Base-by-base conservation (phyloP, 2,797 vertebrate genomes). In the Coregonus sp. region DNA sequence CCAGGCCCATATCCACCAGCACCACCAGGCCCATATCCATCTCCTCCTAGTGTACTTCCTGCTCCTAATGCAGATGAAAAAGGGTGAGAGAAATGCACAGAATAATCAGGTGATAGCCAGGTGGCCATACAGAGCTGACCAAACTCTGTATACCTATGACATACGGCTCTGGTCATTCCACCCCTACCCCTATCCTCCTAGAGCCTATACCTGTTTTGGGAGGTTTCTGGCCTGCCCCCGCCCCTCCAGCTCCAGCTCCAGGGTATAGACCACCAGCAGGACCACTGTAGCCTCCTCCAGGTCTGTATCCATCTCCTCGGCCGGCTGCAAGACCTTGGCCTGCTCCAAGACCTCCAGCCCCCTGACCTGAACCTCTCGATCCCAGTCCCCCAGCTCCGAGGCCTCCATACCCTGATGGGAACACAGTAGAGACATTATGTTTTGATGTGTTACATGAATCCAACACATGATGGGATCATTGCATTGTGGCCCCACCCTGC, bases 191-290 rank as follows among this genome's bases (percentile, higher is more conserved):
- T 4, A 35, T 33, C 65, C 31, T 16, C 18, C 18, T 4, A 4
- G 2, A 37, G 4, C 0, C 61, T 20, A 14, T 87, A 94, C 93
- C 90, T 80, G 88, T 89, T 92, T 94, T 94, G 63, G 90, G 90
- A 74, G 92, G 90, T 84, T 94, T 94, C 15, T 83, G 85, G 68
- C 81, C 89, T 77, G 78, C 78, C 76, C 81, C 89, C 75, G 76
- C 78, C 75, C 83, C 79, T 72, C 84, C 86, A 74, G 29, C 79
- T 72, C 84, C 86, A 74, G 29, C 7, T 72, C 84, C 84, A 79
- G 88, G 81, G 71, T 89, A 89, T 70, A 85, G 88, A 75, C 80
- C 82, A 74, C 86, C 86, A 72, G 83, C 86, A 80, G 87, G 82
- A 73, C 91, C 90, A 78, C 85, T 84, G 71, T 89, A 83, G 70